Evolutionary conservation across 2,888 invertebrate genomes (phyloP).

Genomic region (Metallyticus violacea): DNA sequence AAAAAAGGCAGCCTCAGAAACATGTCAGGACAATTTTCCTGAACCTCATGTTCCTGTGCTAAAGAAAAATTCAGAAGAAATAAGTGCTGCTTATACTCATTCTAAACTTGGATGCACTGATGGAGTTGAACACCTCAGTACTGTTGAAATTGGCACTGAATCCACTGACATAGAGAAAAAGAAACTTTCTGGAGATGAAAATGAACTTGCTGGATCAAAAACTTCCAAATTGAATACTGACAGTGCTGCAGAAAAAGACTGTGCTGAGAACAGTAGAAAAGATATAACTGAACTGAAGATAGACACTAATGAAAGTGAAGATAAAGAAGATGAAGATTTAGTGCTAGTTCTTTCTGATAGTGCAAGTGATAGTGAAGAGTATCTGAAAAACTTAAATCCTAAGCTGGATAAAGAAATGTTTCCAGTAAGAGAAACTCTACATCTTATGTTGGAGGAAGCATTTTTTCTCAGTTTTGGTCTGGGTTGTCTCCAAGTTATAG

Average conservation of each 20-base stretch:
- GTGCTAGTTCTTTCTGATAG: constrained; percentile 63
- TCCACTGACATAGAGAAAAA: no score
- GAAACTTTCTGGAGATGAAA: no score
- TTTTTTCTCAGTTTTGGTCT: constrained; percentile 68
- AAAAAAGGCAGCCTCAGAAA: not conserved
- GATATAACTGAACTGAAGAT: not conserved
- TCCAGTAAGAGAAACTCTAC: constrained; percentile 60
- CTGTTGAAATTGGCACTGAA: not conserved
- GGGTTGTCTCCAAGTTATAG: constrained; percentile 62
- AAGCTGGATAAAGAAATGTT: constrained; percentile 58
- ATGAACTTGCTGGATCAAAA: not conserved
- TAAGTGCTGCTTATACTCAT: not conserved
- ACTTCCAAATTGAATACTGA: not conserved
- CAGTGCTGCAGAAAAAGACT: not conserved
- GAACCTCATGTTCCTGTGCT: not conserved
- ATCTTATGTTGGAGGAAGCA: constrained; percentile 73
- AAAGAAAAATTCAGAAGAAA: not conserved
- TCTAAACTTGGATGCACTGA: not conserved
- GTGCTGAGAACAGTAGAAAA: not conserved
- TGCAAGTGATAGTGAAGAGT: constrained; percentile 62
- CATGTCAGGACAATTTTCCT: not conserved
- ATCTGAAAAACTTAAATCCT: constrained; percentile 59
- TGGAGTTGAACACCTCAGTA: not conserved
- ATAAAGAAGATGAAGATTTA: constrained; percentile 39
- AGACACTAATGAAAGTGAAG: not conserved